phyloP scores from a whole-genome alignment of 2,113 vertebrate species.

The rabbit (Oryctolagus cuniculus) region mOryCun1.1 NC_091441.1:83005001-83005500 shows the following conservation, averaged over 20 bases:
- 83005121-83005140: slow-evolving; percentile 39
- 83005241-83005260: background rate
- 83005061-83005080: no score
- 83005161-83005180: background rate
- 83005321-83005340: background rate
- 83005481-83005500: background rate
- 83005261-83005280: background rate
- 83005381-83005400: background rate
- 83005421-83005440: background rate
- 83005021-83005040: no score
- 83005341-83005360: background rate
- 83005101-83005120: no score
- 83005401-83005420: background rate
- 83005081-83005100: no score
- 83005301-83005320: background rate
- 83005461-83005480: background rate
- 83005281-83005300: background rate
- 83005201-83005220: background rate
- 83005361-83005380: background rate
- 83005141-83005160: background rate
- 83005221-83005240: background rate
- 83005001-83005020: no score
- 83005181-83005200: background rate
- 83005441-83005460: background rate
- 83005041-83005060: no score